phyloP scores from a whole-genome alignment of 2,888 invertebrate genomes.

The Epistrophe grossulariae region DNA sequence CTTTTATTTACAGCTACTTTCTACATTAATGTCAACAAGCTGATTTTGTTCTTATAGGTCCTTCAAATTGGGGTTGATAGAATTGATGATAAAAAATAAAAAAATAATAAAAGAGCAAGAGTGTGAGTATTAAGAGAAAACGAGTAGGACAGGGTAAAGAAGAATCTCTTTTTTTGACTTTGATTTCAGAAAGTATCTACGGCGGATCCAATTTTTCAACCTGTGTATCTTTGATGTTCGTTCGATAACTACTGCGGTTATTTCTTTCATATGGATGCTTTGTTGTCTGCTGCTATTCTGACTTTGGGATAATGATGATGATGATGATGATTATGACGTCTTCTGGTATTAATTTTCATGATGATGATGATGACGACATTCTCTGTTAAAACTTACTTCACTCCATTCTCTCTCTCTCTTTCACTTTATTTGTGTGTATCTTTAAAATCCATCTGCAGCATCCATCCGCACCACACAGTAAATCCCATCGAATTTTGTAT shows the following conservation, averaged over 20 bases:
- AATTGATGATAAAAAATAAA: background rate
- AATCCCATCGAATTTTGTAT: conserved; percentile 58
- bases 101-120: background rate
- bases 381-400: conserved; percentile 36
- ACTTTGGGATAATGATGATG: conserved; percentile 31
- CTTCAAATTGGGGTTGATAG: background rate
- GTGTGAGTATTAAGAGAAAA: background rate
- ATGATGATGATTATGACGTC: conserved; percentile 13
- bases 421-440: conserved; percentile 28
- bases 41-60: conserved; percentile 5
- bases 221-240: conserved; percentile 30
- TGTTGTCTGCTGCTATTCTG: conserved; percentile 45
- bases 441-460: conserved; percentile 36
- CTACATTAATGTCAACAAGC: conserved; percentile 38
- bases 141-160: no score
- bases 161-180: background rate
- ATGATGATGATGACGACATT: conserved; percentile 3
- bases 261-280: conserved; percentile 19
- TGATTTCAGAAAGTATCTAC: background rate
- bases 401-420: conserved; percentile 30
- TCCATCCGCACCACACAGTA: conserved; percentile 53
- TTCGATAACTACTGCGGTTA: background rate
- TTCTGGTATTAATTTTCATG: background rate
- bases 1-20: conserved; percentile 32
- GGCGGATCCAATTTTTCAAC: conserved; percentile 7